Conservation (phyloP, 2,113 vertebrate genomes). For the Zingel zingel region DNA sequence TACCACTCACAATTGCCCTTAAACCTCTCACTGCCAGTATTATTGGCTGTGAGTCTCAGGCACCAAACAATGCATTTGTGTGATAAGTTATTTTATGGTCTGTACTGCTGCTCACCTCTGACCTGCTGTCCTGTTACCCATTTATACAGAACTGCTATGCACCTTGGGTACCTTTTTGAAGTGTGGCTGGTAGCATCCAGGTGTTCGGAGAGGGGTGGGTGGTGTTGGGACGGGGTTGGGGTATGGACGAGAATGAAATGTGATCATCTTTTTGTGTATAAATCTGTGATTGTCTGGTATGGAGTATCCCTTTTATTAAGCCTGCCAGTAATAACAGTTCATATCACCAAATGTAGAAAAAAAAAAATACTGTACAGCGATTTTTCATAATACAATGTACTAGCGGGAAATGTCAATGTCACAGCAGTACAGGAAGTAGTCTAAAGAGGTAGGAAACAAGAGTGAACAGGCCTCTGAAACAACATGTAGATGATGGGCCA, state of each 20-base stretch:
- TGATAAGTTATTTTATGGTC: conserved; percentile 39
- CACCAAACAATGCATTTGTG: conserved; percentile 8
- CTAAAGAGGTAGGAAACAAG: background rate
- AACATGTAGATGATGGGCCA: background rate
- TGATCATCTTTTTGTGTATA: background rate
- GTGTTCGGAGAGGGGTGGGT: conserved; percentile 46
- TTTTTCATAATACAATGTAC: background rate
- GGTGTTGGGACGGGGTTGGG: too few species aligned
- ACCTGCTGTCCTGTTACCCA: background rate
- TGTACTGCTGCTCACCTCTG: background rate
- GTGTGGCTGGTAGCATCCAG: conserved; percentile 54
- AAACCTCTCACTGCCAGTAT: conserved; percentile 1
- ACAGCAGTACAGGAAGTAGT: background rate
- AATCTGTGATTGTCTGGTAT: background rate
- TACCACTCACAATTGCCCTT: background rate
- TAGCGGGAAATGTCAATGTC: too few species aligned
- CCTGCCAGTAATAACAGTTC: background rate
- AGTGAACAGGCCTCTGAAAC: background rate
- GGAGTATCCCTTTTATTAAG: background rate
- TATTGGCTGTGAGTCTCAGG: background rate
- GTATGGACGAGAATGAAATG: background rate
- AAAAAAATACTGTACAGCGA: background rate
- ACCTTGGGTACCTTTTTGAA: conserved; percentile 18
- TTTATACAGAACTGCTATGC: background rate
- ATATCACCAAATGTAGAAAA: too few species aligned